Base-by-base conservation (phyloP, 2,888 invertebrate species). In the Epistrophe grossulariae region DNA sequence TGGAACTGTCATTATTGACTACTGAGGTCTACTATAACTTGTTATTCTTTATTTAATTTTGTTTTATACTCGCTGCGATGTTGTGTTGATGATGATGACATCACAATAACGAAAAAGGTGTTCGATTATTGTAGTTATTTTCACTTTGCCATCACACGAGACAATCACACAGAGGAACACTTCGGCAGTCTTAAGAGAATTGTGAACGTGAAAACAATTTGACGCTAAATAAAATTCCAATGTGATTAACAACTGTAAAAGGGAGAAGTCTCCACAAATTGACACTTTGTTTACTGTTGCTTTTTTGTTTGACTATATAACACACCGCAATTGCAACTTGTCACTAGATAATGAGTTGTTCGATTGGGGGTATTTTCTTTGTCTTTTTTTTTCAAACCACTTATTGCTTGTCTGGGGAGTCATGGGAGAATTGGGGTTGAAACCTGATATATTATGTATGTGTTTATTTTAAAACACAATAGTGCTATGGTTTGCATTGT, bases 341-440 rank as follows among this genome's bases (percentile, higher is more conserved):
- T 40, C 71, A 80, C 71, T 24, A 24, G 24, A 24, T 80, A 72
- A 70, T 77, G 71, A 80, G 5, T 48, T 66, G 24, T 59, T 66
- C 55, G 80, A 72, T 77, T 77, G 79, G 73, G 84, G 84, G 43
- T 40, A 52, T 24, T 50, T 70, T 38, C 7, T 71, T 78, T 28
- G 70, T 7, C 3, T 6, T 7, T 71, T 70, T 43, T n/a, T 35
- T 59, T 13, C 35, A 24, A 40, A 40, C 6, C 70, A 52, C 40
- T 55, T 43, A 48, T 17, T 17, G 48, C 5, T 43, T 35, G 66
- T 50, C 19, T 70, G 77, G 60, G 68, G 74, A 74, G 80, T 72
- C 62, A 74, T 76, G 52, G 55, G 76, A 84, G 76, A 84, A 79
- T 52, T 72, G 64, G 59, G 82, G 78, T 82, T 85, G 85, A 83